Percentiles rank a stretch among this genome's conserved stretches.
These are phyloP conservation scores for Nesoenas mayeri DNA, from an alignment of 2,113 vertebrate genomes.

Conservation along the genomic window DNA sequence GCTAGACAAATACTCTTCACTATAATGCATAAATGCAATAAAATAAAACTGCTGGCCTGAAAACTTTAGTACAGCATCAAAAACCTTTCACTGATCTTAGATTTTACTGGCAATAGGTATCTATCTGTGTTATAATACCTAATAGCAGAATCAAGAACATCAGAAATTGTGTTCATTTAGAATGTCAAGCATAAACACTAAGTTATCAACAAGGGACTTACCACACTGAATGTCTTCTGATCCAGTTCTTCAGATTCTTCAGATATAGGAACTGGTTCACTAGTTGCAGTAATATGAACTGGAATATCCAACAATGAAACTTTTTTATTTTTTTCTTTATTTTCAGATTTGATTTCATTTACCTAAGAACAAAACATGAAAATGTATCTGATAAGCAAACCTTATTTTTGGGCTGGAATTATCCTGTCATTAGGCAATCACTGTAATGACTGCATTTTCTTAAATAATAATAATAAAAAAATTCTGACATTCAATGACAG, in stretches of 20 bases:
- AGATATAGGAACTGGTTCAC: slow-evolving; percentile 83
- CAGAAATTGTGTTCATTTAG: not conserved
- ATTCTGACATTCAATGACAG: not conserved
- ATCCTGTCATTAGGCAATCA: not conserved
- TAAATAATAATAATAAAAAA: not conserved
- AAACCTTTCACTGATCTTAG: not conserved
- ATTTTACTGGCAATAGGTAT: not conserved
- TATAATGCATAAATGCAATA: not conserved
- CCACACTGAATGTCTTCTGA: slow-evolving; percentile 97
- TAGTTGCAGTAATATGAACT: slow-evolving; percentile 85
- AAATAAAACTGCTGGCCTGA: not conserved
- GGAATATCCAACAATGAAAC: slow-evolving; percentile 75
- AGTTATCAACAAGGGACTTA: slow-evolving; percentile 66
- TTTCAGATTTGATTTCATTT: slow-evolving; percentile 84
- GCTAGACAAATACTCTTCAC: not conserved
- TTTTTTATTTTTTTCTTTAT: slow-evolving; percentile 87
- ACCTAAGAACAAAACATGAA: slow-evolving; percentile 62
- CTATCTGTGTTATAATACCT: not conserved
- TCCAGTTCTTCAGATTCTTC: slow-evolving; percentile 96
- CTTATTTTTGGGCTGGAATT: not conserved
- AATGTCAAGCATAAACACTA: not conserved
- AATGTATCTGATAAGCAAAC: not conserved
- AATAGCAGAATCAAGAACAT: slow-evolving; percentile 2
- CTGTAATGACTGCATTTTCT: not conserved
- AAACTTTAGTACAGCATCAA: not conserved